Conservation (phyloP, 2,113 vertebrate genomes). For the Rousettus leschenaultii region DNA sequence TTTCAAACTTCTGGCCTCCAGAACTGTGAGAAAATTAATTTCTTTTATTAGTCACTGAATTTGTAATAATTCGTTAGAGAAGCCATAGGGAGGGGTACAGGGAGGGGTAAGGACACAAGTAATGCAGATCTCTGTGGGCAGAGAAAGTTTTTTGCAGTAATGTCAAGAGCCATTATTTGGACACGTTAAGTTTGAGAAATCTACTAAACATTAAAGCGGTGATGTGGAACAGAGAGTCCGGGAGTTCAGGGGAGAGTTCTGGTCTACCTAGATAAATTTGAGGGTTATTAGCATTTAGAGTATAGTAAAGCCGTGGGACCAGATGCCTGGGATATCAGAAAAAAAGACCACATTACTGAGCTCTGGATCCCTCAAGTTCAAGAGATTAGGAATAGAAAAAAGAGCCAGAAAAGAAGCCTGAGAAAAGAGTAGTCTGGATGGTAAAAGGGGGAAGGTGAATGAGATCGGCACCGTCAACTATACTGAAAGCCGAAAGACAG, state of each 20-base stretch:
- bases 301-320: background rate
- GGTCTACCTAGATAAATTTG: background rate
- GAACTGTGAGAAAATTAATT: background rate
- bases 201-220: background rate
- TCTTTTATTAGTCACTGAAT: background rate
- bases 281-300: background rate
- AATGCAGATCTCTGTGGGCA: background rate
- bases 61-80: background rate
- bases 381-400: background rate
- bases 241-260: background rate
- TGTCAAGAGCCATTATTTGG: background rate
- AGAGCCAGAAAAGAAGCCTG: background rate
- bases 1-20: background rate
- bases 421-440: background rate
- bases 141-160: background rate
- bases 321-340: background rate
- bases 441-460: background rate
- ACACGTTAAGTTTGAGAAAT: background rate
- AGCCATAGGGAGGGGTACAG: background rate
- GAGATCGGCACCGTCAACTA: accelerated
- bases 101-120: background rate
- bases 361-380: background rate
- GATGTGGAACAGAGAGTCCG: background rate
- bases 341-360: background rate
- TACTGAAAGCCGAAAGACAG: background rate